Evolutionary conservation across 2,113 vertebrate species (phyloP).

Genomic region (Callocephalon fimbriatum): DNA sequence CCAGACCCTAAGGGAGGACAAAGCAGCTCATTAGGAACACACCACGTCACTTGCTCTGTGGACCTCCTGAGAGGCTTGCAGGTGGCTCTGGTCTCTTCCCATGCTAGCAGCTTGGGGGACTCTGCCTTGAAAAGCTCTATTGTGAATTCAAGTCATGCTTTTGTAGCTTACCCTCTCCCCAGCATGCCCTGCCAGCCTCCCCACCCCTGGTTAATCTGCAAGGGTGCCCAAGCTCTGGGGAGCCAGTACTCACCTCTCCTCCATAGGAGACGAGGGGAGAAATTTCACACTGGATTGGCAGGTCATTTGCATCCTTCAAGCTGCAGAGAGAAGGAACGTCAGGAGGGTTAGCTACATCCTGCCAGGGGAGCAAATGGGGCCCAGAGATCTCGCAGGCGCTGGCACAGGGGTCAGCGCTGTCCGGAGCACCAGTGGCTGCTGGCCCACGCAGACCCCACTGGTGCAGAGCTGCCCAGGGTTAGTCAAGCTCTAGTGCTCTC

Average conservation of each 20-base stretch:
- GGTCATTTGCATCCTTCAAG: conserved; percentile 92
- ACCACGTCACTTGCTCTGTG: fast-evolving
- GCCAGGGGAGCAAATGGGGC: fast-evolving
- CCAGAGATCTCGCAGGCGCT: fast-evolving
- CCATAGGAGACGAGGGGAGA: conserved; percentile 93
- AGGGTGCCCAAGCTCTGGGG: fast-evolving
- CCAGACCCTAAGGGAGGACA: conserved; percentile 81
- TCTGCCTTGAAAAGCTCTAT: background rate
- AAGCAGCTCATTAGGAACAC: background rate
- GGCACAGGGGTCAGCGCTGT: fast-evolving
- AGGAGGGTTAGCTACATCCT: background rate
- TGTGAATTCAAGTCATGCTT: background rate
- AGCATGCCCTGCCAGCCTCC: background rate
- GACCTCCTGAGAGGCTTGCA: background rate
- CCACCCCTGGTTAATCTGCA: background rate
- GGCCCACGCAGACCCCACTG: fast-evolving
- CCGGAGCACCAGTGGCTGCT: background rate
- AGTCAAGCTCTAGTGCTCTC: conserved; percentile 43
- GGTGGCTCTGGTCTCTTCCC: background rate
- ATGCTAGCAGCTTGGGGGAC: background rate
- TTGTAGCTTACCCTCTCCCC: fast-evolving
- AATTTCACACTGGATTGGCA: conserved; percentile 96
- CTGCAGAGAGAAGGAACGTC: conserved; percentile 59
- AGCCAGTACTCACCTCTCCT: conserved; percentile 88
- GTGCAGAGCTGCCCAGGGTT: background rate